Evolutionary conservation across 2,888 invertebrate species (phyloP), one percentile per base, ranked within the genome.

Genomic region (Alcis repandata): DNA sequence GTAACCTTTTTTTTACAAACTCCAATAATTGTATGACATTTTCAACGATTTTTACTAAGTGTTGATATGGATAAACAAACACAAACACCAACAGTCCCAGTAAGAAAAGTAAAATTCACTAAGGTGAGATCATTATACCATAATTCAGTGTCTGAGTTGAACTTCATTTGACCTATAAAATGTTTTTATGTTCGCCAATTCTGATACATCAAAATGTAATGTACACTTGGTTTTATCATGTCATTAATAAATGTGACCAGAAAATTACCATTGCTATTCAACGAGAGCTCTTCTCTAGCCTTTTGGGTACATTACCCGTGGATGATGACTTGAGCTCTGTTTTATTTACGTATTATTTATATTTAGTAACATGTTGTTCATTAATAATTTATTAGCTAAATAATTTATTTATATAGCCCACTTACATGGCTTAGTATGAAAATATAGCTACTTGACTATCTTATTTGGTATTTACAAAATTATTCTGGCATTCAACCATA

Each of bases 91-190:
- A 57, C 40, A 20, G 65, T 53, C 20, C 65, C 65, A 41, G 46
- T 61, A 20, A 57, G 65, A 41, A 66, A 66, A 66, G 0, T 33
- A 20, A 66, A 66, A 61, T 61, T 65, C 13, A 43, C 45, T 17
- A 56, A 57, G 60, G 65, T 66, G 43, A 64, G 54, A 41, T 33
- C 20, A 17, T 45, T n/a, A 48, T 33, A 11, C 40, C 7, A n/a
- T 1, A 27, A 22, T 32, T 41, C 38, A 48, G 1, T 19, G 13
- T 15, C 17, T 7, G 15, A 32, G 9, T 27, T 59, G 64, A 56
- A 51, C 59, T 64, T 64, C 59, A 64, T 36, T 51, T 59, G 64
- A 59, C 64, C 64, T 64, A 56, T 13, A 32, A 32, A 52, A 45
- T 32, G 33, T 1, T 49, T 48, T 20, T 2, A 11, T 33, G 17